Conservation (phyloP, 1,140 invertebrate genomes). For the Lepidurus apus region DNA sequence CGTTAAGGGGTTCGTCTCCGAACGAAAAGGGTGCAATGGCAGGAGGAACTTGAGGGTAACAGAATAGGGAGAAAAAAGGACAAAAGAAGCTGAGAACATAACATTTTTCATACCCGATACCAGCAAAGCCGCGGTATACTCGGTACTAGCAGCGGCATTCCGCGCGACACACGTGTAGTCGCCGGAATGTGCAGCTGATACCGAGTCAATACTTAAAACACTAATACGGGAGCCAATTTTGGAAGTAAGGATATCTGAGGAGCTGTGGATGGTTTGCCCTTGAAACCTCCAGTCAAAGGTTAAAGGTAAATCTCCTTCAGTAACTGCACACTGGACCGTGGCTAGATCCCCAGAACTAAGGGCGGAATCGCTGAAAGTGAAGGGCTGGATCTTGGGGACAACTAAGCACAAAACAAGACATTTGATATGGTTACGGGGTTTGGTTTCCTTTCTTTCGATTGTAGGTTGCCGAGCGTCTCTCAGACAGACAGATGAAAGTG, state of each 20-base stretch:
- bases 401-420: slow-evolving; percentile 45
- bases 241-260: slow-evolving; percentile 48
- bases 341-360: slow-evolving; percentile 37
- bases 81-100: neutral
- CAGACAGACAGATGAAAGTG: neutral
- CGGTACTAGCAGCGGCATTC: slow-evolving; percentile 37
- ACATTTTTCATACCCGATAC: slow-evolving; percentile 38
- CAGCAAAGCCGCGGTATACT: slow-evolving; percentile 57
- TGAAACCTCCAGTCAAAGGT: slow-evolving; percentile 64
- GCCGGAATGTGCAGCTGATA: slow-evolving; percentile 68
- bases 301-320: slow-evolving; percentile 68
- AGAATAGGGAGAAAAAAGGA: neutral
- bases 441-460: neutral
- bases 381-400: slow-evolving; percentile 57
- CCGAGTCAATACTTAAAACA: slow-evolving; percentile 69
- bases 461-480: slow-evolving; percentile 5
- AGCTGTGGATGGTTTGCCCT: slow-evolving; percentile 48
- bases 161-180: slow-evolving; percentile 59
- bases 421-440: neutral
- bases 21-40: slow-evolving; percentile 65
- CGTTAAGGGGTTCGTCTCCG: slow-evolving; percentile 46
- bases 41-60: slow-evolving; percentile 55
- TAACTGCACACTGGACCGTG: slow-evolving; percentile 55
- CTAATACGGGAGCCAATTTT: slow-evolving; percentile 60
- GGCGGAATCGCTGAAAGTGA: slow-evolving; percentile 51